phyloP scores from a whole-genome alignment of 2,113 vertebrate genomes.

The Rana temporaria region DNA sequence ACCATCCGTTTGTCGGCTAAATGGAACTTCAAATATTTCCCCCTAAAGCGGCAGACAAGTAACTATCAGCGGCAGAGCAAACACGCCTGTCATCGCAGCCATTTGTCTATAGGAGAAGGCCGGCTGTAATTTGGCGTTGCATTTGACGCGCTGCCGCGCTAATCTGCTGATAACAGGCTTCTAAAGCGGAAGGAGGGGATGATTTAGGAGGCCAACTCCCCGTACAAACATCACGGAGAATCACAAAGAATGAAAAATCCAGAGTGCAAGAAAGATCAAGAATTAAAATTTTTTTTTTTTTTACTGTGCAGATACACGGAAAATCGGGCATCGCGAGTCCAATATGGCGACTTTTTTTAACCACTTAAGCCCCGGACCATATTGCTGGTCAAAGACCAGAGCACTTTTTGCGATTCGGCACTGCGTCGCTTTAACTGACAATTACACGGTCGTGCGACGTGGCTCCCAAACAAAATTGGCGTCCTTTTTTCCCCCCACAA shows the following conservation, averaged over 20 bases:
- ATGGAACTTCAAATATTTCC: slow-evolving; percentile 53
- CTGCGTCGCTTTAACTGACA: too few species aligned
- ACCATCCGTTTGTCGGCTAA: slow-evolving; percentile 13
- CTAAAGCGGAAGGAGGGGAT: slow-evolving; percentile 1
- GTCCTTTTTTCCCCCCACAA: too few species aligned
- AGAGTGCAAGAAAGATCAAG: background rate
- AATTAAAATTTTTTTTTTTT: too few species aligned
- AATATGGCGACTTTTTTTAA: too few species aligned
- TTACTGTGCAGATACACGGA: background rate
- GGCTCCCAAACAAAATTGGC: too few species aligned
- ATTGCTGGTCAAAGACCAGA: too few species aligned
- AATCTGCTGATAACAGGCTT: slow-evolving; percentile 38
- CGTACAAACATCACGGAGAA: background rate
- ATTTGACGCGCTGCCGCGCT: slow-evolving; percentile 8
- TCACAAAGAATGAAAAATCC: background rate
- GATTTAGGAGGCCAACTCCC: slow-evolving; percentile 1
- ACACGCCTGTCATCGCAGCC: slow-evolving; percentile 3
- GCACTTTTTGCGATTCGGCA: too few species aligned
- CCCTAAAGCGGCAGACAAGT: slow-evolving; percentile 17
- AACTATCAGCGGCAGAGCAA: slow-evolving; percentile 16
- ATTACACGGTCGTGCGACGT: too few species aligned
- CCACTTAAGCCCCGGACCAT: too few species aligned
- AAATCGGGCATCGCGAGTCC: background rate
- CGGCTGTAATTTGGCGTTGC: slow-evolving; percentile 26
- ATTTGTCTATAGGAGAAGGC: background rate